Conservation (phyloP, 64 coral and sea anemone species). For the Stichodactyla helianthus region DNA sequence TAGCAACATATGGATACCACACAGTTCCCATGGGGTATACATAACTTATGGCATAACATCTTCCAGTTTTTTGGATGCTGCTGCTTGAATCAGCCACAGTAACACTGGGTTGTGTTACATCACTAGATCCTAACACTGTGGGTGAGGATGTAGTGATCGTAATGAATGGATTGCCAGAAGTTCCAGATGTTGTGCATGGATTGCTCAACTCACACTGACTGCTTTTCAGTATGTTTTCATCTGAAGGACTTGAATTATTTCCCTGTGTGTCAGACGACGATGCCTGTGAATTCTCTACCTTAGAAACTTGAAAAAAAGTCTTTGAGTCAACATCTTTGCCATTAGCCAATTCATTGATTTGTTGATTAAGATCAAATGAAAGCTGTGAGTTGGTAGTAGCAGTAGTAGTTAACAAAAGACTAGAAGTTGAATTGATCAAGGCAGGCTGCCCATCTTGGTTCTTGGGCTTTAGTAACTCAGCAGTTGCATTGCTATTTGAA, state of each 20-base stretch:
- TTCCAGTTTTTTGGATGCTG: not conserved
- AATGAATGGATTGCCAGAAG: not conserved
- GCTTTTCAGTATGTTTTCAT: not conserved
- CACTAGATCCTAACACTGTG: not conserved
- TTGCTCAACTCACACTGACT: not conserved
- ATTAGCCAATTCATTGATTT: not conserved
- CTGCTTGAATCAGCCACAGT: not conserved
- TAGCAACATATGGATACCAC: conserved; percentile 53
- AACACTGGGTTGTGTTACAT: not conserved
- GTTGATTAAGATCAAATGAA: not conserved
- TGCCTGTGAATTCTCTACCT: not conserved
- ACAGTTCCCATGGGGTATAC: conserved; percentile 51
- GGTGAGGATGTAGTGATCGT: not conserved
- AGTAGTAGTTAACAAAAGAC: not conserved
- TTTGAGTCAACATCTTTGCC: not conserved
- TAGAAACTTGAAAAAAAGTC: not conserved
- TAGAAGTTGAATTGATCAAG: not conserved
- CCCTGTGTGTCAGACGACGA: not conserved
- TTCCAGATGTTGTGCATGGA: not conserved
- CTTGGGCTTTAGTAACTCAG: not conserved
- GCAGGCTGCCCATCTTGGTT: not conserved
- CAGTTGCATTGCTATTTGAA: not conserved
- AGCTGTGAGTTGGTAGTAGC: not conserved
- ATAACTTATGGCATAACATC: conserved; percentile 45
- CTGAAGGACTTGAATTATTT: not conserved